A percentile compares a stretch with the other conserved stretches of the same genome.
Conservation (phyloP, 2,888 invertebrate species). For the Sipha maydis region DNA sequence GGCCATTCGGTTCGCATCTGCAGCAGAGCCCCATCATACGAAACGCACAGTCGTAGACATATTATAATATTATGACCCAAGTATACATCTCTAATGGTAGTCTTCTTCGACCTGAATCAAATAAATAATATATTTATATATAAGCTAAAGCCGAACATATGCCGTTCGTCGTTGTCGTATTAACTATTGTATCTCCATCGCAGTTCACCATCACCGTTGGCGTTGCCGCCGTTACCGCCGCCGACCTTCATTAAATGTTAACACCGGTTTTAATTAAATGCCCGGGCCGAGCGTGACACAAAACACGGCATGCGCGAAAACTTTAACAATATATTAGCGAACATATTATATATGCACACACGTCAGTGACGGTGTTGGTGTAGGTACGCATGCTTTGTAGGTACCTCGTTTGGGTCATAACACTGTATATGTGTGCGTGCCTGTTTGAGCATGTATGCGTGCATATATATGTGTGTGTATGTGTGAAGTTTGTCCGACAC, state of each 20-base stretch:
- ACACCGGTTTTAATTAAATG: constrained; percentile 60
- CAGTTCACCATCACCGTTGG: not conserved
- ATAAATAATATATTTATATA: not conserved
- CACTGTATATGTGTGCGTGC: too few species aligned
- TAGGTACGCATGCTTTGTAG: not conserved
- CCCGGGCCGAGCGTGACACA: constrained; percentile 34
- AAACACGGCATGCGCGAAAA: constrained; percentile 44
- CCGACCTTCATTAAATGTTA: constrained; percentile 58
- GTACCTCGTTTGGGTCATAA: constrained; percentile 8
- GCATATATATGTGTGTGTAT: not conserved
- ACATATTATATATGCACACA: not conserved
- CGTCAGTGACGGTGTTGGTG: not conserved
- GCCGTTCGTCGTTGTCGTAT: not conserved
- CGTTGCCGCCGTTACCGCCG: not conserved
- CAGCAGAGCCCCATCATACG: not conserved
- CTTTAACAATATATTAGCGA: constrained; percentile 56
- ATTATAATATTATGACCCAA: not conserved
- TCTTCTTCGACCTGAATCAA: not conserved
- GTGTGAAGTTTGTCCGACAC: constrained; percentile 43
- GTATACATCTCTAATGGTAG: not conserved
- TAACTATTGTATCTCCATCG: not conserved
- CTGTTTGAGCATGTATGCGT: not conserved
- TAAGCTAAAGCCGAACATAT: too few species aligned
- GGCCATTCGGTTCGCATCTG: too few species aligned
- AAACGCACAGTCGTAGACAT: not conserved